Base-by-base conservation (phyloP, 2,888 invertebrate genomes). In the Diaprepes abbreviatus region DNA sequence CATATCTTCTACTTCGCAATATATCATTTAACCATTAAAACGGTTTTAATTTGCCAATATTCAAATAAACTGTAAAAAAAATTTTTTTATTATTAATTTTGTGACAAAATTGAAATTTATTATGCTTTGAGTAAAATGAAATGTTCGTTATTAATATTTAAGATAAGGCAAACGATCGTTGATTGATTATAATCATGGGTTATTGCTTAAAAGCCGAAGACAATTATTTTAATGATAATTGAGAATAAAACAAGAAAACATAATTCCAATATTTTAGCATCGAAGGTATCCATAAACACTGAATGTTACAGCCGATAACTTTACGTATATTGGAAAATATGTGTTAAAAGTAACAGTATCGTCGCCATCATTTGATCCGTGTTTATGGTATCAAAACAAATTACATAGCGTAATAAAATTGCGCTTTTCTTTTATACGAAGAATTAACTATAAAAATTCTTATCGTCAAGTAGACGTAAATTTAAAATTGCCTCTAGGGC, bases 371-470 rank as follows among this genome's bases (percentile, higher is more conserved):
- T 64, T 64, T 33, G 60, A 70, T 66, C 52, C 66, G 38, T 45
- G 62, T 66, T 70, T 70, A 70, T 55, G 54, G 54, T 62, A 67
- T 66, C 63, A 73, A 70, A 76, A 73, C 75, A 77, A 78, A 78
- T 77, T 75, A 75, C 76, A 62, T 65, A 58, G 59, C 59, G 66
- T 68, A 73, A 74, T 76, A 76, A 77, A 75, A 74, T 33, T 52
- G 60, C 35, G 66, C 71, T 75, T 74, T 71, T 75, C 77, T 73
- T 75, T 76, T 76, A 76, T 74, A 73, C 68, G 71, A 55, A 65
- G 76, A 76, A 79, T 79, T 79, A 79, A 77, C 79, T 76, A 79
- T 79, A 79, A 79, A 79, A 79, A 77, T 77, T 76, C 77, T 78
- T 78, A 79, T 79, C 77, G 72, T 74, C 70, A 75, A 77, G 76